Conservation (phyloP, 2,888 invertebrate species). For the Penaeus monodon region DNA sequence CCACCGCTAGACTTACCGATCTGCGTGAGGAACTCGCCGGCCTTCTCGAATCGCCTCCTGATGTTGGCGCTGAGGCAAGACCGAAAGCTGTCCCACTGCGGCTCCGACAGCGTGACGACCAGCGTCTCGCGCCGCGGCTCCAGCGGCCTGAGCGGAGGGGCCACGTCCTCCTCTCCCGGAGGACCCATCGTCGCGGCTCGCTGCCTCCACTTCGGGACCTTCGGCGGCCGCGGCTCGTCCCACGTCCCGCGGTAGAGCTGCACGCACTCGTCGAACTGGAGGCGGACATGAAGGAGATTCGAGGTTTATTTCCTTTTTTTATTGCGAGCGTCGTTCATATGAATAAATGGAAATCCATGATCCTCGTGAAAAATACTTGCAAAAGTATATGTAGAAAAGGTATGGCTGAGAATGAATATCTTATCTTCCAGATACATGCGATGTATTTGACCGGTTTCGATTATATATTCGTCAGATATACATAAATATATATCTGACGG, state of each 20-base stretch:
- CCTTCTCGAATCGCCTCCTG: constrained; percentile 42
- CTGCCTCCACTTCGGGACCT: constrained; percentile 54
- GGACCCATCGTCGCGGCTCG: constrained; percentile 32
- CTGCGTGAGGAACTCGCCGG: constrained; percentile 48
- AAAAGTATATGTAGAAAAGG: no score
- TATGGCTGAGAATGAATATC: no score
- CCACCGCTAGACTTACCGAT: constrained; percentile 43
- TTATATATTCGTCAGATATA: no score
- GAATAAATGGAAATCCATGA: no score
- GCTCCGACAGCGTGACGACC: constrained; percentile 59
- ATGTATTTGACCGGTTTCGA: no score
- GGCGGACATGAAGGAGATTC: background rate
- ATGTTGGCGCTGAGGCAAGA: constrained; percentile 39
- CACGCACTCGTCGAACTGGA: constrained; percentile 59
- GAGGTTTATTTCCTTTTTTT: no score
- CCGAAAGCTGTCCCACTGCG: constrained; percentile 53
- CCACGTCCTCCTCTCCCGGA: constrained; percentile 25
- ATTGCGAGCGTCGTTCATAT: no score
- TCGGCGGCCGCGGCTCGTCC: constrained; percentile 59
- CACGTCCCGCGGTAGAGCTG: constrained; percentile 64
- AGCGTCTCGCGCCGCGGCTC: constrained; percentile 50
- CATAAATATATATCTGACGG: no score
- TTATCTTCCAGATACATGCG: no score
- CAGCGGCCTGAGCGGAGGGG: constrained; percentile 40
- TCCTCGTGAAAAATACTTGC: no score